Evolutionary conservation across 2,888 invertebrate genomes (phyloP), one percentile per base, ranked within the genome.

Genomic region (Eupithecia dodoneata): DNA sequence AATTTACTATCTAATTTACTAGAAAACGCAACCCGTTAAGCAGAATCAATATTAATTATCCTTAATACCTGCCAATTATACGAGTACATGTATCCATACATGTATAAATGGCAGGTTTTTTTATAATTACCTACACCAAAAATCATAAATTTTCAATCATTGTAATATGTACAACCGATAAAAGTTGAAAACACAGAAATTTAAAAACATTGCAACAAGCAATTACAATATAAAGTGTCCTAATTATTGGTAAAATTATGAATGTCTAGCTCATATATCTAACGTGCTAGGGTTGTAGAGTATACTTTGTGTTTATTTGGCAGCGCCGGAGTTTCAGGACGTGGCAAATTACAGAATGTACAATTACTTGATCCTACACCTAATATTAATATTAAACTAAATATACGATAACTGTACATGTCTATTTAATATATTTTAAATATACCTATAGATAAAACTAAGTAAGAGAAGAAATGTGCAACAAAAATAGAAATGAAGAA

Each of bases 401-500:
- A n/a, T 70, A 49, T 18, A 69, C 45, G 45, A 45, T 70, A 70
- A 70, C 70, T 70, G 67, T 78, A 78, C 78, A 78, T 49, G 52
- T 73, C 73, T 67, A 75, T 67, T 73, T 30, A 18, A 63, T 63
- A 63, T 63, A 63, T 4, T 63, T 59, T 18, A 12, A 63, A 63
- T 18, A 63, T 30, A 63, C 63, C 4, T 63, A 63, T 63, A 63
- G 10, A 30, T 30, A 63, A 30, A 44, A 69, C 44, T 10, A 44
- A 69, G 42, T 44, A 44, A 69, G 76, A 75, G 72, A 41, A 76
- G 18, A 69, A 77, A 72, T 42, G 42, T 66, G 63, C 74, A 81
- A 80, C 80, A 59, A 30, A 72, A 76, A 71, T 49, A 71, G 15
- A 59, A 73, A 74, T 76, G 70, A 71, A 80, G 13, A 70, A 47